Evolutionary conservation across 2,888 invertebrate species (phyloP).

Genomic region (Trilocha varians): DNA sequence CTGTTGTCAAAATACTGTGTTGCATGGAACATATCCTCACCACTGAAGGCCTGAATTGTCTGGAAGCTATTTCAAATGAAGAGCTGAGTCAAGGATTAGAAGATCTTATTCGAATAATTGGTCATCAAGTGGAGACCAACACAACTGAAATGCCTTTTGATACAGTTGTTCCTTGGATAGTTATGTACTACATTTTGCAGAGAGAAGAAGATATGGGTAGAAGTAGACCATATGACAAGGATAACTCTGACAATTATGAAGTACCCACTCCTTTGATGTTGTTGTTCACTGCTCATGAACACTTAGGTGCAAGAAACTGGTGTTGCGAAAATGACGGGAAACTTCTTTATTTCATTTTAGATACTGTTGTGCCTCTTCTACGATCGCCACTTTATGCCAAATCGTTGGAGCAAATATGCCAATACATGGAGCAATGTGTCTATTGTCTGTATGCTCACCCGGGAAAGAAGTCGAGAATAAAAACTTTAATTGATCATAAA

Average conservation of each 20-base stretch:
- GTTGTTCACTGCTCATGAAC: slow-evolving; percentile 88
- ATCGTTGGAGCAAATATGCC: slow-evolving; percentile 79
- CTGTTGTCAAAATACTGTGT: slow-evolving; percentile 58
- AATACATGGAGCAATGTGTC: slow-evolving; percentile 85
- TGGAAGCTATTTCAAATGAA: slow-evolving; percentile 70
- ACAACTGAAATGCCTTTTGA: slow-evolving; percentile 78
- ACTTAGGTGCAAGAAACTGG: slow-evolving; percentile 83
- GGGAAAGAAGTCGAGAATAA: slow-evolving; percentile 74
- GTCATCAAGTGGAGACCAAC: slow-evolving; percentile 85
- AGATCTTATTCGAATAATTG: slow-evolving; percentile 82
- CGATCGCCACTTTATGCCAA: slow-evolving; percentile 77
- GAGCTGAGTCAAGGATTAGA: slow-evolving; percentile 80
- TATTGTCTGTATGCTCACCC: slow-evolving; percentile 91
- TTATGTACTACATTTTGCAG: slow-evolving; percentile 85
- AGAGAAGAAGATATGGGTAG: slow-evolving; percentile 80
- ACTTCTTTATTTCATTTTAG: slow-evolving; percentile 84
- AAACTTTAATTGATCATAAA: slow-evolving; percentile 83
- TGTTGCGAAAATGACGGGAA: slow-evolving; percentile 85
- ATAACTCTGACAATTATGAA: slow-evolving; percentile 66
- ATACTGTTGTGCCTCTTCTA: slow-evolving; percentile 79
- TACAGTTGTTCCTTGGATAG: slow-evolving; percentile 85
- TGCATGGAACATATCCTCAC: slow-evolving; percentile 61
- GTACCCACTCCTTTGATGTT: slow-evolving; percentile 83
- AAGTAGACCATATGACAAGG: slow-evolving; percentile 56
- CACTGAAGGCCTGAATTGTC: slow-evolving; percentile 56